Percentiles rank a stretch among this genome's conserved stretches.
phyloP scores from a whole-genome alignment of 2,113 vertebrate species.

The Solea solea region DNA sequence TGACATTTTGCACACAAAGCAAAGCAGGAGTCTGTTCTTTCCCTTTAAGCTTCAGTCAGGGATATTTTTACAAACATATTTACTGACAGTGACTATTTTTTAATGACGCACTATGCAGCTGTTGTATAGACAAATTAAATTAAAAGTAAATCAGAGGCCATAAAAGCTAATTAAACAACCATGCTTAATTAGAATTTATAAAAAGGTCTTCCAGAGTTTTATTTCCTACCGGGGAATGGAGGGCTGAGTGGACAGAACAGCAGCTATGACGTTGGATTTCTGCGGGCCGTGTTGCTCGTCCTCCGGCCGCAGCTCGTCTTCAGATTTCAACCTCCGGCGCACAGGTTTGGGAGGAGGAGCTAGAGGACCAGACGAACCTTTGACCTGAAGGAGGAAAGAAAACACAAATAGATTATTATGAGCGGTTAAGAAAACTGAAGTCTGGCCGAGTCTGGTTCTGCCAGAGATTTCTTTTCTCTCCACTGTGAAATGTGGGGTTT shows the following conservation, averaged over 20 bases:
- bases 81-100: background rate
- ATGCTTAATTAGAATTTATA: background rate
- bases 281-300: conserved; percentile 90
- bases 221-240: conserved; percentile 90
- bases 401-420: background rate
- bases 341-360: conserved; percentile 97
- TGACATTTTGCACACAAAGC: too few relatives aligned
- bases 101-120: background rate
- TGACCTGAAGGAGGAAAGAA: conserved; percentile 79
- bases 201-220: background rate
- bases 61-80: too few relatives aligned
- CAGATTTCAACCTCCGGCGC: conserved; percentile 95
- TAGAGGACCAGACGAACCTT: conserved; percentile 89
- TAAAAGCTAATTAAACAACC: too few relatives aligned
- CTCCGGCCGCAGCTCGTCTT: conserved; percentile 94
- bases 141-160: background rate
- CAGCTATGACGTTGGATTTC: conserved; percentile 88
- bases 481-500: too few relatives aligned
- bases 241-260: conserved; percentile 91
- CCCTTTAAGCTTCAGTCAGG: too few relatives aligned
- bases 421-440: too few relatives aligned
- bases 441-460: too few relatives aligned
- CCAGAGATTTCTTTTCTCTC: too few relatives aligned
- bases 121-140: too few relatives aligned
- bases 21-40: too few relatives aligned